Evolutionary conservation across 2,797 vertebrate genomes (phyloP).

Genomic region (Cetoscarus ocellatus): DNA sequence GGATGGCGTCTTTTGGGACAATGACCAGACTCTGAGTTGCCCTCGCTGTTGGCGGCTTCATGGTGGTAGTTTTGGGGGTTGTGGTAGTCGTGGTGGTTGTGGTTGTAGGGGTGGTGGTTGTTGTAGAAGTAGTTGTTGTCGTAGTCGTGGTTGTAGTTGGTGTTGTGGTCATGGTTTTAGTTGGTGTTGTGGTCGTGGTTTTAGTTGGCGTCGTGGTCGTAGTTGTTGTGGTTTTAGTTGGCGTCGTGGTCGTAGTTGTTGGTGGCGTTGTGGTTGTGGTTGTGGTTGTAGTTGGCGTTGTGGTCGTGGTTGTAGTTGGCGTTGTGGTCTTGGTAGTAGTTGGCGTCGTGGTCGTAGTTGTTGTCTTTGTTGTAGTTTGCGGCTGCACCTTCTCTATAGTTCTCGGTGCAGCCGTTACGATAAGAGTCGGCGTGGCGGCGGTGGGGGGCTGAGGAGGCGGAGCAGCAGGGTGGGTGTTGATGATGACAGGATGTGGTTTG

Average conservation of each 20-base stretch:
- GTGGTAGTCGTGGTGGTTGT: slow-evolving; percentile 38
- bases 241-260: rapidly evolving
- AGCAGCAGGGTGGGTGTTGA: slow-evolving; percentile 1
- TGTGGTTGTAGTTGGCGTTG: slow-evolving; percentile 20
- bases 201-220: slow-evolving; percentile 6
- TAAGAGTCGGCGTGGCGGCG: slow-evolving; percentile 31
- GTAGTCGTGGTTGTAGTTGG: neutral
- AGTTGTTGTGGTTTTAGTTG: slow-evolving; percentile 15
- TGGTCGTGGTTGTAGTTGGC: no score
- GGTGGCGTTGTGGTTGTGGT: neutral
- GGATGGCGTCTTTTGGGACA: slow-evolving; percentile 46
- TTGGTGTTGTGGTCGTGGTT: slow-evolving; percentile 9
- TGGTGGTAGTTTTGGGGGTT: slow-evolving; percentile 10
- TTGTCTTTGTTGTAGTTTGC: neutral
- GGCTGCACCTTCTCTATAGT: slow-evolving; percentile 28
- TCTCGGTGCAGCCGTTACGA: slow-evolving; percentile 34
- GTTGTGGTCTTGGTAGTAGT: slow-evolving; percentile 2
- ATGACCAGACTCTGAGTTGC: slow-evolving; percentile 44
- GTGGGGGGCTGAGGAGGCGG: slow-evolving; percentile 17
- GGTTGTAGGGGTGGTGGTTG: slow-evolving; percentile 7
- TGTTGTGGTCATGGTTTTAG: neutral
- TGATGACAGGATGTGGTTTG: slow-evolving; percentile 57
- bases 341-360: slow-evolving; percentile 19
- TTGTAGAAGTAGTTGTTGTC: slow-evolving; percentile 11
- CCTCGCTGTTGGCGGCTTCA: slow-evolving; percentile 1